Evolutionary conservation across 2,797 vertebrate genomes (phyloP).

Genomic region (Gymnocypris eckloni): DNA sequence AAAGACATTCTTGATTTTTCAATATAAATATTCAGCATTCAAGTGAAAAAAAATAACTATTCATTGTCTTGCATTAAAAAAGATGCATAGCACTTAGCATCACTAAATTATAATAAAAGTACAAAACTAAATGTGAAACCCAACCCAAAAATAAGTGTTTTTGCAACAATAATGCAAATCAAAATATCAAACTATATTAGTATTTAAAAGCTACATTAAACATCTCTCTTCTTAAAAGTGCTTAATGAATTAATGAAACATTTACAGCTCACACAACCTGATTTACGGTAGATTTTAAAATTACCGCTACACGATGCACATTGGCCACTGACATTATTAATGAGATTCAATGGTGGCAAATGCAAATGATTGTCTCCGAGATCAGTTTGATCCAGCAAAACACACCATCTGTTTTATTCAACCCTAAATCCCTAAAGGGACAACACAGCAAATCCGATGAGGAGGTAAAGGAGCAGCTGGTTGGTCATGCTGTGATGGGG

Average conservation of each 20-base stretch:
- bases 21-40: slow-evolving; percentile 43
- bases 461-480: not conserved
- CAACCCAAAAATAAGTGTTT: not conserved
- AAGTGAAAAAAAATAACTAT: not conserved
- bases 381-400: slow-evolving; percentile 11
- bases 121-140: slow-evolving; percentile 25
- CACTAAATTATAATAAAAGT: slow-evolving; percentile 13
- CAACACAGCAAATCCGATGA: not conserved
- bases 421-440: not conserved
- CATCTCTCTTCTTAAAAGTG: slow-evolving; percentile 69
- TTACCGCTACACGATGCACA: not conserved
- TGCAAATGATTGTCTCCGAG: slow-evolving; percentile 6
- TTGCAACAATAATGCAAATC: not conserved
- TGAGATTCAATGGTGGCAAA: slow-evolving; percentile 19
- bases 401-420: not conserved
- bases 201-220: slow-evolving; percentile 27
- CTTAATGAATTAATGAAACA: slow-evolving; percentile 60
- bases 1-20: slow-evolving; percentile 51
- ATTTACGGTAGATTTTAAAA: not conserved
- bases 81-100: not conserved
- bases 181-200: slow-evolving; percentile 36
- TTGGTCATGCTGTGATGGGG: not conserved
- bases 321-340: slow-evolving; percentile 14
- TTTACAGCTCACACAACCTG: slow-evolving; percentile 36
- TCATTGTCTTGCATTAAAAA: not conserved